Evolutionary conservation across 2,888 invertebrate species (phyloP).

Genomic region (Calameuta idolon): DNA sequence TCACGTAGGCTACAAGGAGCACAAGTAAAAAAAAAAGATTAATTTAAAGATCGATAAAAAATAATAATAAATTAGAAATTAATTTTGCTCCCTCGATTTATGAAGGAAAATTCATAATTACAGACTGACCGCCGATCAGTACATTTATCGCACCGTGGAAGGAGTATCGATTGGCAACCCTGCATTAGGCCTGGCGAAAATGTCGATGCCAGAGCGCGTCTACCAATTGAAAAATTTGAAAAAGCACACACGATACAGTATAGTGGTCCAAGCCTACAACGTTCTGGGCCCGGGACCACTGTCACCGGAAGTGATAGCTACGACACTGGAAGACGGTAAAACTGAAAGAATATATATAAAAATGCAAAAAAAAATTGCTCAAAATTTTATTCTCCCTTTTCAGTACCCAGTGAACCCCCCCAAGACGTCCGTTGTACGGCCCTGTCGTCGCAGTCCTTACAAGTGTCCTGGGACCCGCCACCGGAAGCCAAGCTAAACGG

Average conservation of each 20-base stretch:
- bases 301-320: conserved; percentile 68
- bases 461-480: conserved; percentile 89
- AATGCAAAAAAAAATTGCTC: not conserved
- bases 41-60: not conserved
- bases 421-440: conserved; percentile 86
- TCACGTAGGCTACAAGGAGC: conserved; percentile 85
- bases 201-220: conserved; percentile 61
- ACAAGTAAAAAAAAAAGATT: conserved; percentile 47
- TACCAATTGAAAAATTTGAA: conserved; percentile 66
- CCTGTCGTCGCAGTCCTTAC: conserved; percentile 84
- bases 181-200: conserved; percentile 59
- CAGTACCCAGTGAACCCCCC: conserved; percentile 89
- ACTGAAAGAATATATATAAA: not conserved
- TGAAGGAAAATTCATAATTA: conserved; percentile 24
- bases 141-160: conserved; percentile 62
- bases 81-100: conserved; percentile 2
- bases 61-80: not conserved
- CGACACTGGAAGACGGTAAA: conserved; percentile 70
- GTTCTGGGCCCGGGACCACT: conserved; percentile 69
- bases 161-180: conserved; percentile 62
- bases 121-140: conserved; percentile 56
- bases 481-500: conserved; percentile 86
- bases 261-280: conserved; percentile 70
- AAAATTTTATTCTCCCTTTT: conserved; percentile 26
- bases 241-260: conserved; percentile 70